These are phyloP conservation scores for Orussus abietinus DNA, from an alignment of 1,140 invertebrate species.

Conservation along the genomic window DNA sequence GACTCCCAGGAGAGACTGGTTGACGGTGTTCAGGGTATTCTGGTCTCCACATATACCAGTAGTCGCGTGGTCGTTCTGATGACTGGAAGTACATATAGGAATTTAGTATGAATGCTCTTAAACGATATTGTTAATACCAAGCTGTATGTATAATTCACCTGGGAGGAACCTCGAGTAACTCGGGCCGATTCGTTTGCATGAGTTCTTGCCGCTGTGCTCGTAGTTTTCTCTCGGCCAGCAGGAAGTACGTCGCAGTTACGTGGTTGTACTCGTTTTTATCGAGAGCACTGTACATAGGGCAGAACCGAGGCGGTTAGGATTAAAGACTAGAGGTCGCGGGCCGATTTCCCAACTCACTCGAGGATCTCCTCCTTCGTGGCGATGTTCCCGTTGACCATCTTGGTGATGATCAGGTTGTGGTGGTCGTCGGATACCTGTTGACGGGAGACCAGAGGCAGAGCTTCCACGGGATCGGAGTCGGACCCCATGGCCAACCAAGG, in stretches of 20 bases:
- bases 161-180: conserved; percentile 36
- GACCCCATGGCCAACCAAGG: conserved; percentile 71
- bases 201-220: conserved; percentile 67
- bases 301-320: background rate
- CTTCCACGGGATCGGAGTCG: conserved; percentile 53
- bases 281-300: conserved; percentile 76
- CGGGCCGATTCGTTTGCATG: conserved; percentile 45
- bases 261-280: conserved; percentile 97
- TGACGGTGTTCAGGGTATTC: conserved; percentile 40
- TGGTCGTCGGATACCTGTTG: conserved; percentile 89
- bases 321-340: background rate
- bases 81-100: conserved; percentile 23
- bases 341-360: conserved; percentile 60
- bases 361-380: conserved; percentile 90
- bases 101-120: background rate
- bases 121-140: background rate
- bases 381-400: conserved; percentile 94
- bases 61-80: conserved; percentile 32
- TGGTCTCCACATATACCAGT: conserved; percentile 48
- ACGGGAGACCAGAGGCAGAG: conserved; percentile 74
- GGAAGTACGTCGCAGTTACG: conserved; percentile 96
- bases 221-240: conserved; percentile 90
- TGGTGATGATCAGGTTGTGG: conserved; percentile 86
- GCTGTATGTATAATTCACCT: conserved; percentile 24
- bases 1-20: conserved; percentile 55